phyloP scores from a whole-genome alignment of 1,140 invertebrate genomes.

The Lepidurus couesii region DNA sequence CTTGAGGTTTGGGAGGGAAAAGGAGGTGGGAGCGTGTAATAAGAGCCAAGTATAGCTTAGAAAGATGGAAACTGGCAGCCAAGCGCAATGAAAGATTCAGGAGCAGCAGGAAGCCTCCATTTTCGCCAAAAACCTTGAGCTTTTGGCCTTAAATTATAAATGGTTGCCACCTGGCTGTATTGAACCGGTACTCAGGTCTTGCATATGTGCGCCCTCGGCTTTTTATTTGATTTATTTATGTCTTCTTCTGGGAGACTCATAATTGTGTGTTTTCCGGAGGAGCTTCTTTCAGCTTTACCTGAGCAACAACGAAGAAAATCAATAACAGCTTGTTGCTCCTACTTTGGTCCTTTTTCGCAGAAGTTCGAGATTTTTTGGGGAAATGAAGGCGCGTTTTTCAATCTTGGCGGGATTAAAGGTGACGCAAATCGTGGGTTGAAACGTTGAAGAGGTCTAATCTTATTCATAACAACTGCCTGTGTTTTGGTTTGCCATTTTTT shows the following conservation, averaged over 20 bases:
- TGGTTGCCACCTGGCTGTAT: constrained; percentile 3
- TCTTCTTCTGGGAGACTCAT: background rate
- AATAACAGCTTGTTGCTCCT: constrained; percentile 9
- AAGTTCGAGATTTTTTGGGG: background rate
- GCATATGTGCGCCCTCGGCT: background rate
- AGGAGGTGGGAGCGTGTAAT: too few species aligned
- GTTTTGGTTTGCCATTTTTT: too few species aligned
- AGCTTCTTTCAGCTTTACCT: background rate
- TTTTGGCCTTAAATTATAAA: constrained; percentile 17
- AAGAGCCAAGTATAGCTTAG: too few species aligned
- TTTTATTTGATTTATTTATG: background rate
- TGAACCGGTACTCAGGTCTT: background rate
- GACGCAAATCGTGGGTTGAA: too few species aligned
- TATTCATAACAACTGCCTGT: too few species aligned
- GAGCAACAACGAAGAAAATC: constrained; percentile 1
- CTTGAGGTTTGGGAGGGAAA: too few species aligned
- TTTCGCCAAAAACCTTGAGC: constrained; percentile 3
- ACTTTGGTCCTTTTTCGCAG: background rate
- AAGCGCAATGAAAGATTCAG: background rate
- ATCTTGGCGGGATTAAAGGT: background rate
- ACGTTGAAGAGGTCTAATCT: too few species aligned
- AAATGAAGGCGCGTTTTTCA: background rate
- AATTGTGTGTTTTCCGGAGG: background rate
- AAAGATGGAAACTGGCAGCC: too few species aligned
- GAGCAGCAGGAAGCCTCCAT: background rate